phyloP scores from a whole-genome alignment of 2,797 vertebrate species.

The Ciconia nigra region DNA sequence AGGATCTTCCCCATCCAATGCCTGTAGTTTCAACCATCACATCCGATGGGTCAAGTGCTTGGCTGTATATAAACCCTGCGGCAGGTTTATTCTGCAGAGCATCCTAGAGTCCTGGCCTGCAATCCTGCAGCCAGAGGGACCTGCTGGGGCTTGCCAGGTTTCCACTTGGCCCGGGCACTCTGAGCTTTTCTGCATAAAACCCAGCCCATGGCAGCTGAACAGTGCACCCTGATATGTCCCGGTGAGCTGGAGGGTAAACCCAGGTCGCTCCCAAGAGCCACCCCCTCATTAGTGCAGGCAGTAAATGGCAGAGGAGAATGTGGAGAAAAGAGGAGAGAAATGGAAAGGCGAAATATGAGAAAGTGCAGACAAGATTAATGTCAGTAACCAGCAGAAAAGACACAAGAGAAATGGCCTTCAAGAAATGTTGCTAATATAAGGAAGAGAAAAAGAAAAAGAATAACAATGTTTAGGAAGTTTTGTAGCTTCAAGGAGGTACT shows the following conservation, averaged over 20 bases:
- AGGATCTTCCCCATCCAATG: not conserved
- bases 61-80: not conserved
- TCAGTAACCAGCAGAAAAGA: not conserved
- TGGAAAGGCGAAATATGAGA: not conserved
- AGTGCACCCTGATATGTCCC: rapidly evolving
- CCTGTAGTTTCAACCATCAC: not conserved
- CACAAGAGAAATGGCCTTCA: not conserved
- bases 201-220: not conserved
- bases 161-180: not conserved
- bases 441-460: not conserved
- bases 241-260: not conserved
- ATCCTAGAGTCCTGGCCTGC: not conserved
- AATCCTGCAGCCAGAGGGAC: not conserved
- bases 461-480: not conserved
- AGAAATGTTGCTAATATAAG: not conserved
- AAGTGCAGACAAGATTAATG: not conserved
- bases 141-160: not conserved
- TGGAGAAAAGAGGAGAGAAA: not conserved
- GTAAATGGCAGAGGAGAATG: not conserved
- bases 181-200: not conserved
- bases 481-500: not conserved
- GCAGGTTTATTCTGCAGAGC: not conserved
- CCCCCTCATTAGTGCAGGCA: rapidly evolving
- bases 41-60: not conserved
- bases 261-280: not conserved